Evolutionary conservation across 2,113 vertebrate species (phyloP), one percentile per base, ranked within the genome.

Genomic region (Pyxicephalus adspersus): DNA sequence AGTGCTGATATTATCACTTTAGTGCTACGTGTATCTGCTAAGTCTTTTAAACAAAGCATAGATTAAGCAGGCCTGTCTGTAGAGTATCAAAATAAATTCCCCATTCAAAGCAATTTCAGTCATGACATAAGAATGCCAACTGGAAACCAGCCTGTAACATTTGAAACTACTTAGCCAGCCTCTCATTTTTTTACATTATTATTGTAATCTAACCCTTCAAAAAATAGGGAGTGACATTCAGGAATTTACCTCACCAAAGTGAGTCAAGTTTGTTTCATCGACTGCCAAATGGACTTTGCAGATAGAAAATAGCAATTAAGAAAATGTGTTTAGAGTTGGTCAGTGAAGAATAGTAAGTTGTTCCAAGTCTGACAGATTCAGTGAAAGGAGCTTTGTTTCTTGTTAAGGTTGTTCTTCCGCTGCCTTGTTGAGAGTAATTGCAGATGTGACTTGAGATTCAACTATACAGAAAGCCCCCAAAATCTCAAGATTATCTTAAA

Each of bases 211-310:
- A 25, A 80, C 52, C 50, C 70, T 31, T 73, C 18, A 65, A 82
- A 57, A 82, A 66, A 79, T 70, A 74, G 58, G 77, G 78, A 72
- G 80, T 75, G 71, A 75, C 80, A 82, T 54, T 71, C 54, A 79
- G 77, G 80, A 38, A 23, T 67, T 67, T 6, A 83, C 20, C 50
- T 77, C 2, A 0, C 0, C n/a, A 54, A 0, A 1, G 15, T 3
- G 29, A 76, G 22, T 63, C 81, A 64, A 65, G n/a, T 18, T 61
- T 5, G 5, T 80, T 15, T 63, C 34, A n/a, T 26, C 70, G 28
- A 23, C 79, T 60, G 80, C 80, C 80, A 82, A 82, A 75, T 82
- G 71, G 63, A 82, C 60, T 75, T 82, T 84, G 67, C 22, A 34
- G 75, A 82, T 84, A 68, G 7, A 52, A 25, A 66, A 26, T 68